Evolutionary conservation across 2,888 invertebrate species (phyloP), one percentile per base, ranked within the genome.

Genomic region (Volucella zonaria): DNA sequence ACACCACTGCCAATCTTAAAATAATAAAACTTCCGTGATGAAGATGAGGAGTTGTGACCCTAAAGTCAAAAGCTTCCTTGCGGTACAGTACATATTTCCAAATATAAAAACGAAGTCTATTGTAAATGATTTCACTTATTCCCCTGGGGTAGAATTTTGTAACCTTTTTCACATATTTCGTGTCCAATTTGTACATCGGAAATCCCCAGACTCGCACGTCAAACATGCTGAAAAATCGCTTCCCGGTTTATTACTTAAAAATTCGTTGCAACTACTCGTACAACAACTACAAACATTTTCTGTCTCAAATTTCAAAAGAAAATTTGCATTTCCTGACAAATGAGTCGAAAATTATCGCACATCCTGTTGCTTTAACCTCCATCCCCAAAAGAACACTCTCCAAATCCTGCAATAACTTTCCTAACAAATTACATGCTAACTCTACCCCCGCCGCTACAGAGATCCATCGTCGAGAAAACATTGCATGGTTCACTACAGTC

Each of bases 311-410:
- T 31, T 10, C 47, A 14, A 14, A 56, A 14, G 23, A 45, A 62
- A 62, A 61, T 73, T 78, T 58, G 51, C 61, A 67, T 68, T 68
- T 58, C 52, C n/a, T 79, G 74, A 79, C 73, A 79, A 82, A 82
- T 82, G 56, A 66, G 45, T 15, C 62, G 42, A 43, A 76, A 58
- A 78, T 56, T 56, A 42, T 49, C 52, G 51, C 31, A 62, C 58
- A 62, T 59, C 58, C 75, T 77, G 71, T 71, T 82, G 70, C 73
- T 76, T 74, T 47, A 43, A 52, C 43, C 67, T 11, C 18, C 8
- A 14, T 18, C 40, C 70, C 70, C 58, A 47, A 56, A 52, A 18
- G 64, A 76, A 70, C 73, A 66, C 43, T 52, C 6, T 45, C 47
- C 38, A 56, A 66, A 67, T 56, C 51, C 43, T 49, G 52, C 71